Base-by-base conservation (phyloP, 2,797 vertebrate genomes). In the Chelon auratus region DNA sequence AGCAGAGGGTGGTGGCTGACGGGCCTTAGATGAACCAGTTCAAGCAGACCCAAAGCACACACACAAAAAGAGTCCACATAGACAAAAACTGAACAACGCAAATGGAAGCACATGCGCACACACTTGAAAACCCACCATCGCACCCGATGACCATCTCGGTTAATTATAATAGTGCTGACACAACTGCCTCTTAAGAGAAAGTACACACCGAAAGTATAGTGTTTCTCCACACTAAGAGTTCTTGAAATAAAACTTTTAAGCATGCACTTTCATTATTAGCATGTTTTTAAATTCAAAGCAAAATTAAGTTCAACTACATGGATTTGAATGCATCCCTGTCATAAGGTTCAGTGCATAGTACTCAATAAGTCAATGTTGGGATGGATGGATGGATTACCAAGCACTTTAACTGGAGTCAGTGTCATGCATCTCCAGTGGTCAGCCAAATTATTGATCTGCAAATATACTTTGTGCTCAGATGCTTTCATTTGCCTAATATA, bases 21-120 rank as follows among this genome's bases (percentile, higher is more conserved):
- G 33, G 80, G 78, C 68, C 66, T 37, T 9, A 52, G 45, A 86
- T 80, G 62, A 84, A 77, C 79, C 68, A 73, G 56, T 78, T 72
- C 36, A 40, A 39, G 45, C 59, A 62, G 30, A 36, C 30, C 12
- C 39, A 51, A 57, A 36, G 57, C 53, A 36, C 24, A 26, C 24
- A 26, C 24, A 26, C 3, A 26, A 15, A 20, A 30, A 2, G 50
- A 66, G 9, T 50, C 18, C 13, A 15, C 33, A 12, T 2, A 48
- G 10, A 39, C 26, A 60, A 5, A 36, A 52, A 48, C 47, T 37
- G 7, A 37, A 39, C 45, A 15, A 70, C 11, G 72, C 54, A 39
- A 50, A 78, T 13, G 39, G 0, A 62, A 58, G 42, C 11, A 2
- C 53, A 47, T 30, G 6, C 53, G n/a, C 45, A 52, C 39, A 71